Conservation (phyloP, 1,140 invertebrate species). For the Stegodyphus mimosarum region DNA sequence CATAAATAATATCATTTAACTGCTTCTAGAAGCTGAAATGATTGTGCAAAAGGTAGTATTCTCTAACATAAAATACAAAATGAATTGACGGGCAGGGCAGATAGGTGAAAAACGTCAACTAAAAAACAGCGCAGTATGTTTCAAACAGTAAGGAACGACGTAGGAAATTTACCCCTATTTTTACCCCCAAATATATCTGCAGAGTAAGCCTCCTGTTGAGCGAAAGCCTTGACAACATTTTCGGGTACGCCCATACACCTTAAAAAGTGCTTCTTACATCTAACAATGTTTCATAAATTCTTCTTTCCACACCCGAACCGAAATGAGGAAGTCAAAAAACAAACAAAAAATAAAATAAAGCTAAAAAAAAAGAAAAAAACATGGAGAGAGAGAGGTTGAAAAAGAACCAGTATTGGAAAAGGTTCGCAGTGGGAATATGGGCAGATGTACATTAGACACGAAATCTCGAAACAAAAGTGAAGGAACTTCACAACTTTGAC, state of each 20-base stretch:
- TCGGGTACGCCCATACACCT: not conserved
- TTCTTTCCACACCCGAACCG: not conserved
- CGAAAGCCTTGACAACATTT: constrained; percentile 24
- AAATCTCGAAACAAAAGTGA: constrained; percentile 26
- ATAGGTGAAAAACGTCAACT: too few relatives aligned
- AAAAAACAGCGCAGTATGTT: too few relatives aligned
- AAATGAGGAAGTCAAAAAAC: not conserved
- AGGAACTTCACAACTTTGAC: constrained; percentile 49
- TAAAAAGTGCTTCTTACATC: not conserved
- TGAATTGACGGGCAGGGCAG: too few relatives aligned
- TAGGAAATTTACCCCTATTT: not conserved
- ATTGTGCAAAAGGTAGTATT: too few relatives aligned
- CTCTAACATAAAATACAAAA: too few relatives aligned
- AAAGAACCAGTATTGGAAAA: constrained; percentile 34
- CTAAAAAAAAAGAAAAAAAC: not conserved
- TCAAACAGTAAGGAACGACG: too few relatives aligned
- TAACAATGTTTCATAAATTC: not conserved
- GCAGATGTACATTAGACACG: constrained; percentile 29
- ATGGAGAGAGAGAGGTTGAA: not conserved
- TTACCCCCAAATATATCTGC: not conserved
- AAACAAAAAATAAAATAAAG: too few relatives aligned
- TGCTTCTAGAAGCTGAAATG: too few relatives aligned
- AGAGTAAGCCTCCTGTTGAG: constrained; percentile 12
- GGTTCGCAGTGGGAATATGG: constrained; percentile 25
- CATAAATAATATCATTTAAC: too few relatives aligned